Conservation (phyloP, 2,113 vertebrate genomes). For the Alligator mississippiensis region DNA sequence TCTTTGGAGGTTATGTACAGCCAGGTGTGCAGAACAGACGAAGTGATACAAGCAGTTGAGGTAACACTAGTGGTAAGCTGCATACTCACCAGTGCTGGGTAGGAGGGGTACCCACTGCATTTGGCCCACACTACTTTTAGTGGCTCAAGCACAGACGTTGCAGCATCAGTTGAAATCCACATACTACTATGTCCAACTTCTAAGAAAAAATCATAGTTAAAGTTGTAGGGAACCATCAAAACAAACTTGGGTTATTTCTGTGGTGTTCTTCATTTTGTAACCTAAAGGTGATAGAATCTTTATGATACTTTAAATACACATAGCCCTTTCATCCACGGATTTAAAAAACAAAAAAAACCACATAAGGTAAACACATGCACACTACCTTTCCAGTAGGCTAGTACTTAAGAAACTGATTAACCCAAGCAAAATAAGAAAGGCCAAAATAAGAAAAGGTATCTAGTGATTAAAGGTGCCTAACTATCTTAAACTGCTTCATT, state of each 20-base stretch:
- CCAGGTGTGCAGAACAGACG: background rate
- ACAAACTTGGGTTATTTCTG: background rate
- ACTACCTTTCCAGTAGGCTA: background rate
- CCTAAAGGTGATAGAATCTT: background rate
- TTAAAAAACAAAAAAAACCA: background rate
- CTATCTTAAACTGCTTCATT: background rate
- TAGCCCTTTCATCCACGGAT: background rate
- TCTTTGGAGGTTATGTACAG: fast-evolving
- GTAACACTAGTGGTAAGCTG: background rate
- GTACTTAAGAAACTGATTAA: background rate
- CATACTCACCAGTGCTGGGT: conserved; percentile 95
- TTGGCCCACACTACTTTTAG: conserved; percentile 99
- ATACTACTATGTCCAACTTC: conserved; percentile 97
- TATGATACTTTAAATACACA: background rate
- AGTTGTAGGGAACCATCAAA: background rate
- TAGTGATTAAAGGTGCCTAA: background rate
- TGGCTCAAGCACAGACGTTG: conserved; percentile 93
- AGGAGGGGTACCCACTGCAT: conserved; percentile 98
- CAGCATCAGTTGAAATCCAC: conserved; percentile 94
- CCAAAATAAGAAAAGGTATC: background rate
- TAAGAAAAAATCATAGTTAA: conserved; percentile 73
- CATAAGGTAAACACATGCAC: fast-evolving
- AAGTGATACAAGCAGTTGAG: background rate
- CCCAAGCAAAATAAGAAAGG: background rate
- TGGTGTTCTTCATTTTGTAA: background rate